Conservation (phyloP, 1,140 invertebrate genomes). For the Stegodyphus dumicola region DNA sequence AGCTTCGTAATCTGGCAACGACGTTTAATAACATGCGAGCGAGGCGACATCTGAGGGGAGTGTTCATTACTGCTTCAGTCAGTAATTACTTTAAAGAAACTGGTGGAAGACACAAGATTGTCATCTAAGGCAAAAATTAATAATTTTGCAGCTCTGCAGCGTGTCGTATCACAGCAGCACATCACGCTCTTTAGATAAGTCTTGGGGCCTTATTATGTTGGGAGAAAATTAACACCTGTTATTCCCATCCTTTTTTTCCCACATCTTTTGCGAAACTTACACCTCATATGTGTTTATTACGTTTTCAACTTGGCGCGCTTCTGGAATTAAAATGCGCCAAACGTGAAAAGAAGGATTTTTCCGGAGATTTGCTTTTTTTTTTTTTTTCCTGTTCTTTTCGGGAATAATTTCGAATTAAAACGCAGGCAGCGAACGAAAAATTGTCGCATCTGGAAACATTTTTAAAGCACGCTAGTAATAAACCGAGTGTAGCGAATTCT, state of each 20-base stretch:
- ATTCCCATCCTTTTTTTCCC: slow-evolving; percentile 36
- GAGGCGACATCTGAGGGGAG: slow-evolving; percentile 54
- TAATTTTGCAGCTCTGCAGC: slow-evolving; percentile 39
- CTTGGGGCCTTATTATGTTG: slow-evolving; percentile 53
- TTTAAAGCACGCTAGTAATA: too few species aligned
- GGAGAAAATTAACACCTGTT: slow-evolving; percentile 61
- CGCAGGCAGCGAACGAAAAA: too few species aligned
- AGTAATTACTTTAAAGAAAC: slow-evolving; percentile 60
- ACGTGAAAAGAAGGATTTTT: slow-evolving; percentile 1
- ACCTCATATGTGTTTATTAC: slow-evolving; percentile 61
- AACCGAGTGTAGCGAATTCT: too few species aligned
- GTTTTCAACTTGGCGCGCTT: slow-evolving; percentile 45
- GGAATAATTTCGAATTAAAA: background rate
- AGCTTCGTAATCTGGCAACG: slow-evolving; percentile 59
- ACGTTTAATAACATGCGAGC: slow-evolving; percentile 54
- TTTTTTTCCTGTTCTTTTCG: background rate
- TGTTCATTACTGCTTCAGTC: slow-evolving; percentile 49
- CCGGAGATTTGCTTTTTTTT: background rate
- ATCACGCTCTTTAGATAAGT: slow-evolving; percentile 59
- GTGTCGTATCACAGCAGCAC: background rate
- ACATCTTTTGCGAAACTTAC: slow-evolving; percentile 38
- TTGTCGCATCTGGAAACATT: too few species aligned
- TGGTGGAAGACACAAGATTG: slow-evolving; percentile 53
- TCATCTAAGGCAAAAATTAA: slow-evolving; percentile 59
- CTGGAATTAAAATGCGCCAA: slow-evolving; percentile 24